Base-by-base conservation (phyloP, 2,113 vertebrate species). In the Ageneiosus marmoratus region DNA sequence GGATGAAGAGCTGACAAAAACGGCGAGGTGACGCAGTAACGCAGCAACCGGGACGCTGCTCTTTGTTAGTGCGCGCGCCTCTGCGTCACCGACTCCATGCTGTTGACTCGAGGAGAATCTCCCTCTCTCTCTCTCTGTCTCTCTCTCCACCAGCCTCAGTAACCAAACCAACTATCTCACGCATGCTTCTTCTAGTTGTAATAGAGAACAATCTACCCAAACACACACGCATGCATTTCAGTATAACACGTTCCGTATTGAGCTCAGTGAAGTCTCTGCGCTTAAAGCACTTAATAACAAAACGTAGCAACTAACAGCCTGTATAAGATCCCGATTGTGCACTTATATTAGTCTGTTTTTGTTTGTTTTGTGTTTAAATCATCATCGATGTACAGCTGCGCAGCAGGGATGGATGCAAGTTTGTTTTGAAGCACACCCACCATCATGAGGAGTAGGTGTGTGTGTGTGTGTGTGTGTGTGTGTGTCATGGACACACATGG, bases 51-150 rank as follows among this genome's bases (percentile, higher is more conserved):
- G 4, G 5, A 46, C 10, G 75, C 58, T 46, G 82, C 94, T 94
- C 95, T 94, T 94, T 94, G 92, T 83, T 90, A 84, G 62, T 88
- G 76, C 89, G 87, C 74, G 65, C 58, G 77, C 78, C 60, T 79
- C 84, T 83, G 85, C 82, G 88, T 81, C 83, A 79, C 83, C 63
- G 75, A 77, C 82, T 85, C 79, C 88, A 82, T 84, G 83, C 86
- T 80, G 50, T 20, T 34, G 60, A 46, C 80, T 37, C 79, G 62
- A 81, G 27, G 6, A 16, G n/a, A 1, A 7, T 7, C 32, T 24
- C 9, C 41, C 34, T 18, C 12, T 63, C 62, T 16, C 13, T 34
- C 29, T 34, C 4, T 41, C 34, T 12, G 5, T 65, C 11, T 46
- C 13, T 29, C 53, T 24, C 55, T 18, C 75, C 56, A 37, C 22